These are phyloP conservation scores for Stenodema calcarata DNA, from an alignment of 2,888 invertebrate genomes.

Conservation along the genomic window DNA sequence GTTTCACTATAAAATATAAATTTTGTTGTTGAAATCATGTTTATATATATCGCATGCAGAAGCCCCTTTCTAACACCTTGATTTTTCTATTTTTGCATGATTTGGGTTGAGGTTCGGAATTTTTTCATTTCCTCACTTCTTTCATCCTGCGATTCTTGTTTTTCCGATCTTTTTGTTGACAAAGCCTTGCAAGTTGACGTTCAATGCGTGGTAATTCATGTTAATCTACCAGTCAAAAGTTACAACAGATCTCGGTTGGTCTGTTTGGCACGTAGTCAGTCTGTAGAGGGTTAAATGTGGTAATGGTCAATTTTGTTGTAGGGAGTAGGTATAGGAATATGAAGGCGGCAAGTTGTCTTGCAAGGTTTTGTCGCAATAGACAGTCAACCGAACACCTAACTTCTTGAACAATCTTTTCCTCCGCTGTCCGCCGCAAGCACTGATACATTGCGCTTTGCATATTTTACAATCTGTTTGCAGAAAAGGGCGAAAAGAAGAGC, in stretches of 20 bases:
- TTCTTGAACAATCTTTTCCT: neutral
- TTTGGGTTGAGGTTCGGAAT: constrained; percentile 4
- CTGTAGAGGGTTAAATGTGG: too few relatives aligned
- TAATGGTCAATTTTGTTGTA: neutral
- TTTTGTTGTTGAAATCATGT: neutral
- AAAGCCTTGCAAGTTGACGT: neutral
- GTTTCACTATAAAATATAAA: neutral
- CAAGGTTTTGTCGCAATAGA: neutral
- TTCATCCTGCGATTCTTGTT: neutral
- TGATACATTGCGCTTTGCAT: constrained; percentile 14
- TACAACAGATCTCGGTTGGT: too few relatives aligned
- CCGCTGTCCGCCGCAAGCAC: neutral
- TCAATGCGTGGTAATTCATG: neutral
- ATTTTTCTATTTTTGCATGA: constrained; percentile 13
- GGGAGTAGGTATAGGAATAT: too few relatives aligned
- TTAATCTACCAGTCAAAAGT: too few relatives aligned
- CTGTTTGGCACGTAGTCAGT: too few relatives aligned
- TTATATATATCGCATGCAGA: constrained; percentile 25
- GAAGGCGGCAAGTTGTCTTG: neutral
- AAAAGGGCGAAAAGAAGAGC: neutral
- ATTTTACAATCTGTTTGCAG: constrained; percentile 15
- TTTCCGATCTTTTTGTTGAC: neutral
- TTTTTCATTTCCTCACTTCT: constrained; percentile 21
- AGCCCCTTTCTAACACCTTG: neutral
- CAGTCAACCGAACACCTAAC: neutral